Conservation (phyloP, 2,113 vertebrate species). For the Theristicus caerulescens region DNA sequence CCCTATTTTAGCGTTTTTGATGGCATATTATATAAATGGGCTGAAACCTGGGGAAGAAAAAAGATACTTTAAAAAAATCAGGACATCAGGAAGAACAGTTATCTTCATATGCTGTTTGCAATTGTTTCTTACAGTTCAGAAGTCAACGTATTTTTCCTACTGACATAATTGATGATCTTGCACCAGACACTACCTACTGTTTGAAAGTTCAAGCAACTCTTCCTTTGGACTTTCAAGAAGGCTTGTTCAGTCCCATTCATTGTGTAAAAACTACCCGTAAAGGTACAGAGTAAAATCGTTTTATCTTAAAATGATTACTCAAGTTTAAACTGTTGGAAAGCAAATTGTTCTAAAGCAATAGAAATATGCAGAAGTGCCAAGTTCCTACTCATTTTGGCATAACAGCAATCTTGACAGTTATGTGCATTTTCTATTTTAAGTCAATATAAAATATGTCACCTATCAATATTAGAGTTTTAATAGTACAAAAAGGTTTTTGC, state of each 20-base stretch:
- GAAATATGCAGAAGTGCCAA: not conserved
- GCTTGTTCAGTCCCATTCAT: constrained; percentile 28
- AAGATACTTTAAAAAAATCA: not conserved
- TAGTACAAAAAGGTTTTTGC: not conserved
- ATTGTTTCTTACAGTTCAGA: constrained; percentile 25
- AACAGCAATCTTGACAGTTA: not conserved
- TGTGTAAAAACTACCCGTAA: constrained; percentile 61
- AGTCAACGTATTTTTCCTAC: not conserved
- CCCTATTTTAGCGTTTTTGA: not conserved
- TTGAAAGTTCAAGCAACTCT: constrained; percentile 61
- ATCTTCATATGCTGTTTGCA: not conserved
- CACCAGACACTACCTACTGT: constrained; percentile 70
- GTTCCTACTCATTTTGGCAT: not conserved
- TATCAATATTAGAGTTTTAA: not conserved
- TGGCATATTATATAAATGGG: not conserved
- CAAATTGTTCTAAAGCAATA: not conserved
- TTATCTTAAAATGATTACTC: not conserved
- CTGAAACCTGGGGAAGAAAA: not conserved
- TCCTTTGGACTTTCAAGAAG: accelerated
- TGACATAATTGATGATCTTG: constrained; percentile 33
- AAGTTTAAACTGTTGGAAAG: not conserved
- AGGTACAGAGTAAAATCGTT: constrained; percentile 39
- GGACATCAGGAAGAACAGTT: not conserved
- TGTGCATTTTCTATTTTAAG: not conserved
- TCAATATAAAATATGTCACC: not conserved